phyloP scores from a whole-genome alignment of 2,113 vertebrate genomes.

The Phylloscopus trochiloides region DNA sequence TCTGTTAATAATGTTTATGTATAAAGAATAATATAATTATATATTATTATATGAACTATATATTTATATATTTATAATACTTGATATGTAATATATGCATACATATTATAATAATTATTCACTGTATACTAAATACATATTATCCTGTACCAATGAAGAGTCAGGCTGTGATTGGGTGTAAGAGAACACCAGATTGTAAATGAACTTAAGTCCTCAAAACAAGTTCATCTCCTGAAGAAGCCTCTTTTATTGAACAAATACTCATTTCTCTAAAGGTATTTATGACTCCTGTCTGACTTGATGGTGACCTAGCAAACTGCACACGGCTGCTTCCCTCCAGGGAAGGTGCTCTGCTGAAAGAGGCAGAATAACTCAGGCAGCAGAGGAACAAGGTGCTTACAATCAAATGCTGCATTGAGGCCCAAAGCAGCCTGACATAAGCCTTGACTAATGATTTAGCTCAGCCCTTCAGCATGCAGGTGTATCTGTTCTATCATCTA shows the following conservation, averaged over 20 bases:
- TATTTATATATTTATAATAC: no score
- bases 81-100: neutral
- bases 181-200: neutral
- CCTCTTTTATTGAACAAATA: neutral
- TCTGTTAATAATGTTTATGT: no score
- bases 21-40: accelerated
- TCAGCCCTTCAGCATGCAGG: conserved; percentile 21
- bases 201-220: neutral
- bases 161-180: neutral
- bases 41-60: no score
- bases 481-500: conserved; percentile 47
- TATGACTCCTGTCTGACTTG: neutral
- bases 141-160: neutral
- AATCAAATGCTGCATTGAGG: neutral
- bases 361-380: neutral
- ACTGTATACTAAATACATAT: neutral
- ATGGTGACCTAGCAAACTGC: neutral
- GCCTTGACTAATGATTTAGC: conserved; percentile 31
- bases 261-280: neutral
- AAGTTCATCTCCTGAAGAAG: neutral
- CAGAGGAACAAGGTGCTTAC: neutral
- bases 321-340: neutral
- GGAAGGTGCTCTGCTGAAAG: neutral
- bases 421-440: neutral
- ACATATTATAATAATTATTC: no score